Conservation (phyloP, 2,797 vertebrate genomes). For the Argyrosomus regius region DNA sequence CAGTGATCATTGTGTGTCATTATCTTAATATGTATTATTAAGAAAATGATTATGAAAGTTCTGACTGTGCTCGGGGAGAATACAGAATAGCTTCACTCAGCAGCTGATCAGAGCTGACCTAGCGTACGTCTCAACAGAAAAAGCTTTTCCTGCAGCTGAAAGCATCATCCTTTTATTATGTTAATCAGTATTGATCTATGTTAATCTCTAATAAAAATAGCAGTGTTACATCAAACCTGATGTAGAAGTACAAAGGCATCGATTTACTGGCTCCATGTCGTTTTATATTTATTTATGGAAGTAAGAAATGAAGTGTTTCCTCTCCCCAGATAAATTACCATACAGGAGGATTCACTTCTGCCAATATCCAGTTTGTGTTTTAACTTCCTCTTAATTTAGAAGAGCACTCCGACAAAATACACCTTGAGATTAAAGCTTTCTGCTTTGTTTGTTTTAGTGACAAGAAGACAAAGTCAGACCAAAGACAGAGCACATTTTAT, state of each 20-base stretch:
- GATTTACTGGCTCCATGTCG: neutral
- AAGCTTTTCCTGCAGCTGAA: slow-evolving; percentile 10
- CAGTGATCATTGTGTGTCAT: neutral
- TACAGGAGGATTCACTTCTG: neutral
- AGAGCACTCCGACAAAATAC: neutral
- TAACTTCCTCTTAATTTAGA: neutral
- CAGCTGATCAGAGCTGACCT: slow-evolving; percentile 9
- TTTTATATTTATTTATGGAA: neutral
- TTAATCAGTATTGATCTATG: slow-evolving; percentile 14
- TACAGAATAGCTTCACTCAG: neutral
- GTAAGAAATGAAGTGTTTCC: neutral
- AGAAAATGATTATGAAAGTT: neutral
- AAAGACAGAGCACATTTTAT: neutral
- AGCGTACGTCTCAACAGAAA: neutral
- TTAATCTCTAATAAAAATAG: slow-evolving; percentile 21
- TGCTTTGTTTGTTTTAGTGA: slow-evolving; percentile 14
- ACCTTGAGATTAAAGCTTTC: neutral
- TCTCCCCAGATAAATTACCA: neutral
- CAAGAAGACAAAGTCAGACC: neutral
- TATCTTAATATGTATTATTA: neutral
- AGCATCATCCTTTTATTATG: slow-evolving; percentile 20
- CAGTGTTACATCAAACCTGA: neutral
- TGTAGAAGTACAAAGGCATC: neutral
- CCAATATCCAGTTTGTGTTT: neutral
- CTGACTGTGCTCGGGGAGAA: neutral